Evolutionary conservation across 2,113 vertebrate genomes (phyloP), one percentile per base, ranked within the genome.

Genomic region (Apistogramma diplotaenia): DNA sequence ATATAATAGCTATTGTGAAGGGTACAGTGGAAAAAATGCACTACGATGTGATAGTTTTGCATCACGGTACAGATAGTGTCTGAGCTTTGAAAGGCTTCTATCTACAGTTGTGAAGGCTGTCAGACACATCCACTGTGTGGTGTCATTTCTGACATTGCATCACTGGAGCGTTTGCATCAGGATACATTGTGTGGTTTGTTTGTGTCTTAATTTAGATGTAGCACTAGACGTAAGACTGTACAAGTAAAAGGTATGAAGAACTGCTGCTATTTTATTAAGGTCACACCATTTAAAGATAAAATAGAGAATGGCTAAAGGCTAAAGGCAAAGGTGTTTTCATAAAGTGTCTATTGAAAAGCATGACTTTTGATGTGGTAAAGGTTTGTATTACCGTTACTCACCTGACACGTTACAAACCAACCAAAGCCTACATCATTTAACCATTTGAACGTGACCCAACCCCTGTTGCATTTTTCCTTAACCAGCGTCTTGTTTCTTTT

Each of bases 131-230:
- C 46, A 10, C 21, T 6, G 21, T 23, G 25, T 16, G 25, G 35
- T 27, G 71, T 81, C 31, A 37, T 70, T 59, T 73, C 79, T 78
- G 54, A 78, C 58, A 78, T 75, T 81, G 74, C 71, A 76, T 83
- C 61, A 87, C 56, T 13, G 12, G 21, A 76, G 71, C 8, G 81
- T 16, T 84, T 62, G 49, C 57, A 51, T 85, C 16, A 65, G 85
- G 85, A 72, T 61, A 10, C 11, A 7, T 49, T 29, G 49, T 33
- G 35, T 29, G 61, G 23, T 72, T 21, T 57, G 81, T 76, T 73
- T 57, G 81, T 76, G 65, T 31, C 62, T 79, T 77, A 37, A 85
- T 67, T 67, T 67, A 67, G 23, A 46, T 67, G 43, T 67, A 49
- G 62, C 27, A 16, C 27, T 29, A 29, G 40, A 67, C 19, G 62